phyloP scores from a whole-genome alignment of 1,140 invertebrate species.

The Euschistus heros region DNA sequence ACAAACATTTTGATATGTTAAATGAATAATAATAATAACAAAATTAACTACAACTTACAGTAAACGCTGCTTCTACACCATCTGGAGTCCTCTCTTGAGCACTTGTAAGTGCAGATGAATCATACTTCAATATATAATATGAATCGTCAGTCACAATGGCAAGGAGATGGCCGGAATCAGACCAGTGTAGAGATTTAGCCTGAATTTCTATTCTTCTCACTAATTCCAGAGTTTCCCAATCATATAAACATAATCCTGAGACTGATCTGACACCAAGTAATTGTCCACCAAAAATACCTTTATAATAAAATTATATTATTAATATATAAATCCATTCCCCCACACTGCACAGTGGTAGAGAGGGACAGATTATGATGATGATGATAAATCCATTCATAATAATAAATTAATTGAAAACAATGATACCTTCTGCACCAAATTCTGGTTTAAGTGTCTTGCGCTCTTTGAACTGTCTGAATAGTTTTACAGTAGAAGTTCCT shows the following conservation, averaged over 20 bases:
- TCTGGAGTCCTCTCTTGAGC: constrained; percentile 63
- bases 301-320: constrained; percentile 27
- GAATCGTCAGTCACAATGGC: constrained; percentile 92
- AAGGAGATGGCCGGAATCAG: constrained; percentile 87
- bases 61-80: constrained; percentile 93
- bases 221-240: constrained; percentile 90
- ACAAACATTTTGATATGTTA: no score
- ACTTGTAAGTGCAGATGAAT: constrained; percentile 64
- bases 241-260: constrained; percentile 88
- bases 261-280: constrained; percentile 90
- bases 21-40: no score
- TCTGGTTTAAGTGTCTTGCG: constrained; percentile 90
- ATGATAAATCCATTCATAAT: no score
- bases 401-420: no score
- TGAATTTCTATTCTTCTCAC: constrained; percentile 92
- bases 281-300: constrained; percentile 90
- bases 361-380: no score
- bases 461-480: constrained; percentile 99
- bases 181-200: constrained; percentile 89
- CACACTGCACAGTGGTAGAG: no score
- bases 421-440: constrained; percentile 78
- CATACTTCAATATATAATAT: constrained; percentile 91
- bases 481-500: constrained; percentile 76
- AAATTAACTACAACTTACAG: constrained; percentile 51
- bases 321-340: no score